Base-by-base conservation (phyloP, 2,888 invertebrate species). In the Drosophila birchii region DNA sequence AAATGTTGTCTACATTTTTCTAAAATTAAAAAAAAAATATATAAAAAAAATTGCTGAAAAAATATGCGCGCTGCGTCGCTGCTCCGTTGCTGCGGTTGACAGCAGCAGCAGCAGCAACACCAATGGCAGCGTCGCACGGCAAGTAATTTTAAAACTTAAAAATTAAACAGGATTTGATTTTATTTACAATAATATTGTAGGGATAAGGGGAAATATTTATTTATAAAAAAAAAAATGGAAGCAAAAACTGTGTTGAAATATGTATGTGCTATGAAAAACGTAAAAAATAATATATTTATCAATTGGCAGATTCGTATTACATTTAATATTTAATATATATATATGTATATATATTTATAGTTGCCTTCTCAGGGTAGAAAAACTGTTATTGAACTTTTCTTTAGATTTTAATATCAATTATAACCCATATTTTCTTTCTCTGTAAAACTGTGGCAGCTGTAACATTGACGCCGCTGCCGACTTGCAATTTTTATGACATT, bases 401-500 rank as follows among this genome's bases (percentile, higher is more conserved):
- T 3, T 44, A 6, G 1, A 23, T 14, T 14, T 44, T 3, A 12
- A 20, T 6, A 12, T 43, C 20, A 12, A 6, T 6, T 3, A 5
- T 44, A 4, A 1, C 1, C 5, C 2, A 14, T 16, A 16, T 26
- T 45, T 29, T 43, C 12, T 56, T 29, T n/a, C 59, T 11, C 23
- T 61, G 60, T 14, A 16, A 23, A 47, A 71, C 45, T 51, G 59
- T 60, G 51, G 61, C 73, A 53, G 68, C 66, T 75, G 76, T 75
- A 67, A 78, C 81, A 76, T 73, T 78, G 79, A 81, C 61, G 78
- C 72, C 44, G 61, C 80, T 76, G 79, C 79, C 72, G 79, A 76
- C 75, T 70, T 82, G 80, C 80, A 80, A 79, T 80, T 80, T 80
- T 81, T 80, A 81, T 80, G 80, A 82, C 80, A 77, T 79, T 80